Base-by-base conservation (phyloP, 1,140 invertebrate genomes). In the Bactericera cockerelli region DNA sequence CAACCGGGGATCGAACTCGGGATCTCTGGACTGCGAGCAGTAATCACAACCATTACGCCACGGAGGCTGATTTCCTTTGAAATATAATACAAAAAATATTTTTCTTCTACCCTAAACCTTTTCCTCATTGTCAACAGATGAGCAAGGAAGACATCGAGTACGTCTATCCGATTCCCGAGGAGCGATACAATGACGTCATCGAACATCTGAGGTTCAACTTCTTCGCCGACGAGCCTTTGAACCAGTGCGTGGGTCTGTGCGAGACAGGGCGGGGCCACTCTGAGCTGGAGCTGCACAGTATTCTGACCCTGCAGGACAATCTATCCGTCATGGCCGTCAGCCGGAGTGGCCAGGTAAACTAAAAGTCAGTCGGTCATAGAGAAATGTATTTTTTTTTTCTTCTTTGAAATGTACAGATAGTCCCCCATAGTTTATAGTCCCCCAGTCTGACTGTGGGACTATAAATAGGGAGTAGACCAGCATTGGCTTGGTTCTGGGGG, bases 161-260 rank as follows among this genome's bases (percentile, higher is more conserved):
- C 25, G 56, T 61, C 8, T 59, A 54, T 21, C 66, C 66, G 0
- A 64, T 67, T 2, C 62, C 65, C 1, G 64, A 65, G 55, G 64
- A 66, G 4, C 4, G 59, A 14, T 66, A 62, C 54, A 58, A 75
- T 11, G 75, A 79, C 31, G 81, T 86, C 16, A 79, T 89, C 38
- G 65, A 78, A 24, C 84, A 87, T 67, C 72, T 88, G 56, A 74
- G 82, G 26, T 71, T 76, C 59, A 81, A 79, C 62, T 87, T 87
- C 71, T 88, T 88, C 68, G 78, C 81, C 2, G 86, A 89, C 65
- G 86, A 89, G 68, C 86, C 86, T 0, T 72, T 88, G 8, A 89
- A 89, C 69, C 77, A 78, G 58, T 81, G 83, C 0, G 81, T 87
- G n/a, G 75, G 75, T 13, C 74, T 89, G 0, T 87, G 84, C 63